phyloP scores from a whole-genome alignment of 2,113 vertebrate species.

The Geococcyx californianus region DNA sequence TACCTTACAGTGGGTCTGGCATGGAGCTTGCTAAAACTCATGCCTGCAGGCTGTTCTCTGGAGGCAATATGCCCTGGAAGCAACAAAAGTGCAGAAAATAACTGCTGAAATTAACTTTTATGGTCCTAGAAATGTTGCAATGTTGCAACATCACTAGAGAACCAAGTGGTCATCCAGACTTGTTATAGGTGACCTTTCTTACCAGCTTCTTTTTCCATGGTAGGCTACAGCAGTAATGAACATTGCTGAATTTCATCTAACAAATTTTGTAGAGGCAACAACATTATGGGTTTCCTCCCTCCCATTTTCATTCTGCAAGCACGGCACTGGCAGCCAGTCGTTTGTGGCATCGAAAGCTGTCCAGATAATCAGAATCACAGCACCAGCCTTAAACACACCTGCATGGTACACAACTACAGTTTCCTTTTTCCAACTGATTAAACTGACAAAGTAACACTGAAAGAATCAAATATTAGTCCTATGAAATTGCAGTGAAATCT shows the following conservation, averaged over 20 bases:
- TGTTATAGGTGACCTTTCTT: not conserved
- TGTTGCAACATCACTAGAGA: accelerated
- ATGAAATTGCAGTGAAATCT: accelerated
- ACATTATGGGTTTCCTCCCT: not conserved
- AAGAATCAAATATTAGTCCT: accelerated
- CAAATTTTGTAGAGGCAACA: not conserved
- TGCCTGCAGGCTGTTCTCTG: not conserved
- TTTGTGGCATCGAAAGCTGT: accelerated
- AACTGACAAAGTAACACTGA: accelerated
- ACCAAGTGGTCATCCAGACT: not conserved
- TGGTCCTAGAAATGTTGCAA: not conserved
- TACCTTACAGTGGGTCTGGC: not conserved
- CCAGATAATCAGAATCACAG: not conserved
- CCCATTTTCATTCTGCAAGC: accelerated
- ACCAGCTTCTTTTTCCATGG: not conserved
- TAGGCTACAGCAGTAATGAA: accelerated
- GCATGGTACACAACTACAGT: accelerated
- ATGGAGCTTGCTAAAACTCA: not conserved
- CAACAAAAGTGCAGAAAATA: not conserved
- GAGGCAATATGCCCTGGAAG: not conserved
- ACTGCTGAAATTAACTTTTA: accelerated
- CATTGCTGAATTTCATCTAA: not conserved
- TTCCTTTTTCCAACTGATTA: not conserved
- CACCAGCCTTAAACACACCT: not conserved
- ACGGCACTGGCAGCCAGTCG: not conserved